phyloP scores from a whole-genome alignment of 2,113 vertebrate species.

The Nyctibius bracteatus region DNA sequence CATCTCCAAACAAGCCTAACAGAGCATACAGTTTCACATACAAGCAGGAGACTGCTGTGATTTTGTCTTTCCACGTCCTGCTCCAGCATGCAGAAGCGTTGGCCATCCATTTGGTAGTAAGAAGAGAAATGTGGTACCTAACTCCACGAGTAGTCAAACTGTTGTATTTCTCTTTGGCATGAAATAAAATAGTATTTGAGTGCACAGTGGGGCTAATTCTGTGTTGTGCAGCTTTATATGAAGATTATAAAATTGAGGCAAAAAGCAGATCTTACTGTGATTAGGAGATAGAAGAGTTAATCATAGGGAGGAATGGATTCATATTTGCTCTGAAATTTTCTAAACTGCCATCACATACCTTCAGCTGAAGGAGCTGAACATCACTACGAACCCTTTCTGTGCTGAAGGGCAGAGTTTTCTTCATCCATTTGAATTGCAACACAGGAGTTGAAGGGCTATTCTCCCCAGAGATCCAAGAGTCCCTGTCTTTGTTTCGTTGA shows the following conservation, averaged over 20 bases:
- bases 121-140: background rate
- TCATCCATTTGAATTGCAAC: background rate
- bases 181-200: background rate
- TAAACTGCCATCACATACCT: background rate
- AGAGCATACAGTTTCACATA: fast-evolving
- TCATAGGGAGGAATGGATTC: background rate
- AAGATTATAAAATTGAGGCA: background rate
- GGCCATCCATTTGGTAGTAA: fast-evolving
- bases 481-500: background rate
- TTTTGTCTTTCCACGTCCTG: background rate
- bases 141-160: background rate
- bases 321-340: background rate
- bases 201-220: background rate
- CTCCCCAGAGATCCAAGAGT: background rate
- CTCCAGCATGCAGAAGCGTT: background rate
- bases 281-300: background rate
- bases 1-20: background rate
- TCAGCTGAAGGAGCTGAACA: background rate
- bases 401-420: background rate
- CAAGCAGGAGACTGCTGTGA: background rate
- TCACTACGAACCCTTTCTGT: background rate
- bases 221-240: background rate
- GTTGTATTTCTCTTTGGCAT: background rate
- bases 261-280: background rate
- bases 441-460: background rate